Percentiles rank a stretch among this genome's conserved stretches.
These are phyloP conservation scores for Parnassius smintheus DNA, from an alignment of 2,888 invertebrate genomes.

Conservation along the genomic window DNA sequence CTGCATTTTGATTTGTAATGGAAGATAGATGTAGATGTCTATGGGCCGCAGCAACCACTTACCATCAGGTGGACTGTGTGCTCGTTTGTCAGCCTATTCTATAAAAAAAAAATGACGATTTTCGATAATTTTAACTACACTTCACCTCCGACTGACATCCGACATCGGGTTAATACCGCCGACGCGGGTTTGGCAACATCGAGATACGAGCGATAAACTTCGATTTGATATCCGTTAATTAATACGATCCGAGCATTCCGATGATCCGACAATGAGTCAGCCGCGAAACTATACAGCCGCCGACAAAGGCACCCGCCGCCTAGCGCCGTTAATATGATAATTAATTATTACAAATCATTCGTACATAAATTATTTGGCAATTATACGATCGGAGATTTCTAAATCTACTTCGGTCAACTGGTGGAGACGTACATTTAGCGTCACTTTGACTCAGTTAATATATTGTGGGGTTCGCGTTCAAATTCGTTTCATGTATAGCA, in stretches of 20 bases:
- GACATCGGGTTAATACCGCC: slow-evolving; percentile 58
- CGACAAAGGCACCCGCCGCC: slow-evolving; percentile 71
- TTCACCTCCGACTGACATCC: slow-evolving; percentile 58
- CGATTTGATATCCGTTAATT: slow-evolving; percentile 80
- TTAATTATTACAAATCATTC: slow-evolving; percentile 77
- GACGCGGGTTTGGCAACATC: slow-evolving; percentile 75
- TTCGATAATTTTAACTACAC: slow-evolving; percentile 63
- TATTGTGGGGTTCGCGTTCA: slow-evolving; percentile 2
- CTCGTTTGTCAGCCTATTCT: too few species aligned
- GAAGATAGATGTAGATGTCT: too few species aligned
- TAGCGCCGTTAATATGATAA: slow-evolving; percentile 77
- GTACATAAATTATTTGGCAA: slow-evolving; percentile 65
- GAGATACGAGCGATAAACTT: slow-evolving; percentile 77
- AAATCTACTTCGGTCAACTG: slow-evolving; percentile 36
- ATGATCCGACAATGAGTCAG: slow-evolving; percentile 74
- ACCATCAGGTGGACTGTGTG: too few species aligned
- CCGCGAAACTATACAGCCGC: slow-evolving; percentile 54
- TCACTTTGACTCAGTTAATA: slow-evolving; percentile 11
- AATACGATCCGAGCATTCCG: slow-evolving; percentile 76
- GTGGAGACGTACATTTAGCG: not conserved
- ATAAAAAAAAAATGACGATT: too few species aligned
- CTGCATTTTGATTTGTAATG: too few species aligned
- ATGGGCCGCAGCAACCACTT: too few species aligned
- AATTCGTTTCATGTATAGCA: slow-evolving; percentile 10
- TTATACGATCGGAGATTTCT: slow-evolving; percentile 51